These are phyloP conservation scores for Dendropsophus ebraccatus DNA, from an alignment of 2,113 vertebrate genomes.

Conservation along the genomic window DNA sequence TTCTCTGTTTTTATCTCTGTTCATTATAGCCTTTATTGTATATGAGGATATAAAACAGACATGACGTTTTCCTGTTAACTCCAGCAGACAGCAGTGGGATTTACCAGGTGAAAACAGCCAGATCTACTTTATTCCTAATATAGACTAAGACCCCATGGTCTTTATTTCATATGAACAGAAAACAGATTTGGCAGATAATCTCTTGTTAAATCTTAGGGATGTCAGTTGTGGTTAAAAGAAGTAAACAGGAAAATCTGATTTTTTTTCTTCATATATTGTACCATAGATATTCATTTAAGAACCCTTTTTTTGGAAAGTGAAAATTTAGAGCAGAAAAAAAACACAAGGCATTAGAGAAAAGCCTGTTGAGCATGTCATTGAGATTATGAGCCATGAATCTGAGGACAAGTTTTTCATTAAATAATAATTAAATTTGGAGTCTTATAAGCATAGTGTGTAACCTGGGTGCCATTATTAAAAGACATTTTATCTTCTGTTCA, in stretches of 20 bases:
- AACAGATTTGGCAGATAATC: slow-evolving; percentile 47
- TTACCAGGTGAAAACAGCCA: slow-evolving; percentile 41
- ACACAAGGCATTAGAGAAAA: background rate
- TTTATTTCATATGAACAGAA: slow-evolving; percentile 45
- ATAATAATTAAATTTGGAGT: background rate
- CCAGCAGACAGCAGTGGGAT: slow-evolving; percentile 34
- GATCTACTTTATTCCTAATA: slow-evolving; percentile 38
- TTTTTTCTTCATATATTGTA: slow-evolving; percentile 20
- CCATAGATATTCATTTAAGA: background rate
- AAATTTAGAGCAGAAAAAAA: background rate
- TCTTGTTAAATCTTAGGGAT: slow-evolving; percentile 39
- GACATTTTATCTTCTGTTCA: background rate
- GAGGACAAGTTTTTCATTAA: background rate
- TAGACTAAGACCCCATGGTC: slow-evolving; percentile 33
- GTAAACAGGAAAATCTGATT: slow-evolving; percentile 30
- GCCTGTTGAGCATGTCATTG: background rate
- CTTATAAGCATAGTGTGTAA: background rate
- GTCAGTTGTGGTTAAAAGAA: slow-evolving; percentile 21
- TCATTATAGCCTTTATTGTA: slow-evolving; percentile 34
- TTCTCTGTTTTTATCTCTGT: slow-evolving; percentile 16
- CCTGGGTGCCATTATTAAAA: background rate
- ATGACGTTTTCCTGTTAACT: slow-evolving; percentile 35
- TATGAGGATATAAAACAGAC: slow-evolving; percentile 47
- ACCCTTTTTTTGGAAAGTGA: background rate
- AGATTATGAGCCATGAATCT: background rate